Base-by-base conservation (phyloP, 2,888 invertebrate species). In the Zeuzera pyrina region DNA sequence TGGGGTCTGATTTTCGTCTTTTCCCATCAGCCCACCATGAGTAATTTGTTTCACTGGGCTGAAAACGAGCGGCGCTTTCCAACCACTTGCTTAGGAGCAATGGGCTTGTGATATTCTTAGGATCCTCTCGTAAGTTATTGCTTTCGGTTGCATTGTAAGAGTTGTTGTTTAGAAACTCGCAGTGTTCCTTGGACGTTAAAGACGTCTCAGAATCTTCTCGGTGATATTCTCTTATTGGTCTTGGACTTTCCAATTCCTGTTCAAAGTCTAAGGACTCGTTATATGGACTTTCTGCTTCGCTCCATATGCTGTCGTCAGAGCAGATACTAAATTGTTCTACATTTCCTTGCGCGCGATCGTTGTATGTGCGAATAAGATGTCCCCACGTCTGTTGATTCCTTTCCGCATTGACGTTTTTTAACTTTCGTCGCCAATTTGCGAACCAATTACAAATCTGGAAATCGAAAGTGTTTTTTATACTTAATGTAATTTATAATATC, bases 241-340 rank as follows among this genome's bases (percentile, higher is more conserved):
- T 72, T 13, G 71, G 63, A 33, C 71, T 76, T 36, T 61, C 61
- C 13, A 52, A 47, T 21, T 65, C 64, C 16, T 43, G 53, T 19
- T 70, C 67, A 12, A 61, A 49, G 36, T 74, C 67, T 16, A 62
- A 34, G 11, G 58, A 46, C 21, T 63, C 61, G 6, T 47, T 51
- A 33, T 62, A 61, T 12, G 61, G 61, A 34, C 62, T 67, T 34
- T 86, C 87, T n/a, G 77, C 74, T 52, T 91, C 91, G 47, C 89
- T 89, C 91, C 91, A 91, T 53, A 91, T 91, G 67, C 91, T 91
- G 58, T 91, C 91, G 38, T 90, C 89, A 0, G 91, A 91, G 43
- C 89, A 89, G 48, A 91, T 91, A 62, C 91, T 91, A 62, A 91
- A 91, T 57, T 91, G 91, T 53, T 92, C 91, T 3, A 91, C 91